Percentiles rank a stretch among this genome's conserved stretches.
These are phyloP conservation scores for Suricata suricatta DNA, from an alignment of 2,113 vertebrate genomes.

Conservation along the genomic window DNA sequence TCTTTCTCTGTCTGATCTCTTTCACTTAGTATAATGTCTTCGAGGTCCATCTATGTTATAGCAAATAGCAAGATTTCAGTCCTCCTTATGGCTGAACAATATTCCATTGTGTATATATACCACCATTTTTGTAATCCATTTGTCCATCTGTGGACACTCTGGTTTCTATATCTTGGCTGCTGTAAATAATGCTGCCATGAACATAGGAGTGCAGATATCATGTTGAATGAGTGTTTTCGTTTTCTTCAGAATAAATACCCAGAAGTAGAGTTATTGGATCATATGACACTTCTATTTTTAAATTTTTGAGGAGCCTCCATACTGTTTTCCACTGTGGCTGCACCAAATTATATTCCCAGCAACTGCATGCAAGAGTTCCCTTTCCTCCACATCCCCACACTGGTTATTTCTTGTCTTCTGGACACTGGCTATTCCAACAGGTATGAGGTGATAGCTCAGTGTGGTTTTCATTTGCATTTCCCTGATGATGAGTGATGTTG, in stretches of 20 bases:
- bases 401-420: neutral
- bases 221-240: neutral
- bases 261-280: neutral
- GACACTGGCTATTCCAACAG: neutral
- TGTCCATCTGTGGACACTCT: neutral
- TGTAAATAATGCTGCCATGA: neutral
- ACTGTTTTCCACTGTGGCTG: neutral
- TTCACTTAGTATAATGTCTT: neutral
- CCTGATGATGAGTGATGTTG: neutral
- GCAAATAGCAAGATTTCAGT: neutral
- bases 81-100: neutral
- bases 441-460: neutral
- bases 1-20: neutral
- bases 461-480: neutral
- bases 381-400: neutral
- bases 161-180: neutral
- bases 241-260: neutral
- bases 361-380: neutral
- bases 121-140: neutral
- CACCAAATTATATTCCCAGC: neutral
- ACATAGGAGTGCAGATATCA: neutral
- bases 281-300: neutral
- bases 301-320: neutral
- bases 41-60: neutral
- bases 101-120: neutral